These are phyloP conservation scores for Aethes cnicana DNA, from an alignment of 2,888 invertebrate species.

Conservation along the genomic window DNA sequence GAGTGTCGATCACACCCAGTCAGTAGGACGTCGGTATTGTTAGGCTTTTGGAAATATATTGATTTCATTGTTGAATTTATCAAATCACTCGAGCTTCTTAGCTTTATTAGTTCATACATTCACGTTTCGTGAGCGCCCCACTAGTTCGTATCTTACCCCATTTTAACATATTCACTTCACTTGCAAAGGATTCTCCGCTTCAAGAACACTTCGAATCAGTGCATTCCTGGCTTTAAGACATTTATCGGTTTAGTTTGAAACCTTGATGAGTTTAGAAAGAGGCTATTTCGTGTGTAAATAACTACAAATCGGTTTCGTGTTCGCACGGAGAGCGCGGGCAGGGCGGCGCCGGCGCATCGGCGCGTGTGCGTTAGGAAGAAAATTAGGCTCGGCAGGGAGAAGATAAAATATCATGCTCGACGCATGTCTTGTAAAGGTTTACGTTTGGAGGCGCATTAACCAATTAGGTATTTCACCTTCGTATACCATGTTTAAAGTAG, in stretches of 20 bases:
- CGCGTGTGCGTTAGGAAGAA: constrained; percentile 69
- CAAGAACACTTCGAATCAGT: constrained; percentile 40
- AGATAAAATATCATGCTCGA: constrained; percentile 49
- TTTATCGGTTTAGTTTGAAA: constrained; percentile 41
- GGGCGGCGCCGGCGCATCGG: constrained; percentile 41
- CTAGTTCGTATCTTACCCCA: constrained; percentile 19
- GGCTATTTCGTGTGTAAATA: constrained; percentile 47
- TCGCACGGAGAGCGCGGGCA: constrained; percentile 47
- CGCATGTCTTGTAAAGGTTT: constrained; percentile 56
- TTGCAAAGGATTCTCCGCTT: constrained; percentile 49
- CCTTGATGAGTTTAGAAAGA: constrained; percentile 50
- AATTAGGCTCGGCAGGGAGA: constrained; percentile 79
- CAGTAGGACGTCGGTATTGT: constrained; percentile 40
- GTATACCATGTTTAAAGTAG: constrained; percentile 78
- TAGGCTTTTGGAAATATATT: constrained; percentile 13
- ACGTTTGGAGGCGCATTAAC: constrained; percentile 68
- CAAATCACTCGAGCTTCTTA: constrained; percentile 21
- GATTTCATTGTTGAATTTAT: constrained; percentile 12
- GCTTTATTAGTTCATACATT: constrained; percentile 8
- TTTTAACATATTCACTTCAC: constrained; percentile 36
- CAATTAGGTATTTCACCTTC: constrained; percentile 76
- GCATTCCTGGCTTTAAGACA: constrained; percentile 40
- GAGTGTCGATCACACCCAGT: constrained; percentile 53
- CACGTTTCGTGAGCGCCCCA: constrained; percentile 21
- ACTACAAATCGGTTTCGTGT: constrained; percentile 48